phyloP scores from a whole-genome alignment of 1,140 invertebrate genomes.

The Achatina immaculata region DNA sequence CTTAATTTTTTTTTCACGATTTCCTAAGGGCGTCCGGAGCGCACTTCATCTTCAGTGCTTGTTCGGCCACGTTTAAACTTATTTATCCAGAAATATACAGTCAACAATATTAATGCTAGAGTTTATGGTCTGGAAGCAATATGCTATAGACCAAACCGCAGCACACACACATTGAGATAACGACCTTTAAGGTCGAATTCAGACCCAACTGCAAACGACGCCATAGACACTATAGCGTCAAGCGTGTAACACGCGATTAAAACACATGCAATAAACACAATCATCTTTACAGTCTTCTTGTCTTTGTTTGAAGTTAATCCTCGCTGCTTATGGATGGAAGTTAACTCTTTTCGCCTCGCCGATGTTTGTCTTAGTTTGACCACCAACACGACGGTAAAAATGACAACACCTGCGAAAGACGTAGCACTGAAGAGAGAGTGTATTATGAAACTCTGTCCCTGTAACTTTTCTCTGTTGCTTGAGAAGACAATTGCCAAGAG shows the following conservation, averaged over 20 bases:
- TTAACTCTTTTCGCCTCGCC: not conserved
- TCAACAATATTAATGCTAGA: no score
- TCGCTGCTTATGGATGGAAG: not conserved
- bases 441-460: not conserved
- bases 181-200: not conserved
- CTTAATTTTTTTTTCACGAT: no score
- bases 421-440: not conserved
- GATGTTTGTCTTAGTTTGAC: not conserved
- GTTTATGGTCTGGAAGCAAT: not conserved
- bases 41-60: no score
- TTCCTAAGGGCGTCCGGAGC: no score
- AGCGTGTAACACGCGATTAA: not conserved
- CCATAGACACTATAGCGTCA: not conserved
- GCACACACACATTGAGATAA: not conserved
- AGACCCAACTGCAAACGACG: not conserved
- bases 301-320: not conserved
- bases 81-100: no score
- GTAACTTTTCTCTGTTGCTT: not conserved
- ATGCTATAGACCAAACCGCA: not conserved
- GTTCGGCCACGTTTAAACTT: no score
- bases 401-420: not conserved
- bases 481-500: not conserved
- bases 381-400: slow-evolving; percentile 7
- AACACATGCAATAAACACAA: not conserved
- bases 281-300: not conserved